Percentiles rank a stretch among this genome's conserved stretches.
Evolutionary conservation across 2,113 vertebrate genomes (phyloP).

Genomic region (Callospermophilus lateralis): DNA sequence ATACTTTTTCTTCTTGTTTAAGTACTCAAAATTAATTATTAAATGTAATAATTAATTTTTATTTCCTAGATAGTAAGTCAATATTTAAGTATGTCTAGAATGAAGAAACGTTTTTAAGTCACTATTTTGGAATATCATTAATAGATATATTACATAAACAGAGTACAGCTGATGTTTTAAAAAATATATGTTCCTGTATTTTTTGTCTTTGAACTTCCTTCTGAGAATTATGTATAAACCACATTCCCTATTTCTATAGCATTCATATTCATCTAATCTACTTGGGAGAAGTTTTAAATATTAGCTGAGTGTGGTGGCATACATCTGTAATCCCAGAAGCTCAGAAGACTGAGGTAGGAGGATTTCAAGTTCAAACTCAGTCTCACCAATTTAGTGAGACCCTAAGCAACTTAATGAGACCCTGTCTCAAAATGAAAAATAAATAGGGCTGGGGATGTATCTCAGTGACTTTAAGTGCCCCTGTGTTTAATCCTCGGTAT

Average conservation of each 20-base stretch:
- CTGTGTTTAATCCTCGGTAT: no score
- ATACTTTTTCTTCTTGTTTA: conserved; percentile 58
- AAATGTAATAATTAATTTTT: conserved; percentile 65
- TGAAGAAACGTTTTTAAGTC: conserved; percentile 58
- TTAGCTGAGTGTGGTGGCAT: background rate
- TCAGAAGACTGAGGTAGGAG: no score
- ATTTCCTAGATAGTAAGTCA: conserved; percentile 48
- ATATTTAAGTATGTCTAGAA: conserved; percentile 49
- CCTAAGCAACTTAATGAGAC: no score
- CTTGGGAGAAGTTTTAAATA: conserved; percentile 58
- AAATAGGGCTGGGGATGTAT: no score
- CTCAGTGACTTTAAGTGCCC: no score
- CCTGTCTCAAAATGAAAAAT: no score
- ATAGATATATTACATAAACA: conserved; percentile 15
- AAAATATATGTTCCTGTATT: background rate
- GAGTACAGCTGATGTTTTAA: conserved; percentile 28
- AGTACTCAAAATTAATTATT: conserved; percentile 55
- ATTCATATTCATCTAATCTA: background rate
- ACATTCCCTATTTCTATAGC: background rate
- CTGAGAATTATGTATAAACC: conserved; percentile 45
- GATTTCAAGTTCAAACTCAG: no score
- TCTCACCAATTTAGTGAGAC: no score
- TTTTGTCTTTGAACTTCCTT: conserved; percentile 42
- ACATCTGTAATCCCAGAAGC: no score
- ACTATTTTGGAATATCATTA: conserved; percentile 18